Base-by-base conservation (phyloP, 2,797 vertebrate species). In the Paramormyrops hopkinsi region DNA sequence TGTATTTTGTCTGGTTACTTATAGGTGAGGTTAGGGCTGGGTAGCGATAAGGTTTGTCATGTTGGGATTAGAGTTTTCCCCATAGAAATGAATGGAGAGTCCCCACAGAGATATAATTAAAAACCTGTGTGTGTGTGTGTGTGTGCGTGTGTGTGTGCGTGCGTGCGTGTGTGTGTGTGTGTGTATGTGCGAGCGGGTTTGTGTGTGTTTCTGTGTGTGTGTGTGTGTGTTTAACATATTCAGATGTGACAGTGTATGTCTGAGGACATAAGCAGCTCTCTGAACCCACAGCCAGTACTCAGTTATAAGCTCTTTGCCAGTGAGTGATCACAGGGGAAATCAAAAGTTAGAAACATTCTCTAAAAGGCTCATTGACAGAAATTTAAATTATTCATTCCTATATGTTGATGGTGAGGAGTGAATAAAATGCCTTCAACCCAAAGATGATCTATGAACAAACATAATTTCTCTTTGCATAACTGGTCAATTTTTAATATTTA, bases 201-300 rank as follows among this genome's bases (percentile, higher is more conserved):
- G 33, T 33, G 33, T 33, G 33, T 33, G 33, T 33, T 33, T 33
- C 33, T 33, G 33, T 33, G 33, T 33, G 33, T 29, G 29, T 29
- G 29, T 69, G 62, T 14, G 11, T 14, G 29, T 17, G 12, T 37
- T 14, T 73, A 37, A 53, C 51, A 90, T 84, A n/a, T 53, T 79
- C 50, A 88, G 90, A 89, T 53, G 65, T 50, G 76, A 87, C 59
- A 88, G 54, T 48, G 84, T 46, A 83, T 44, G 76, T 19, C 87
- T 62, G 59, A 56, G 51, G 73, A 88, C 25, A 86, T 46, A 14
- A 82, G 54, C 44, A 50, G 37, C 41, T 29, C n/a, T 14, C 22
- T 17, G 88, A 25, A 59, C 51, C 25, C 53, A 53, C 6, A 53
- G 7, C 44, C 11, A 14, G 48, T 12, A 50, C 82, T 62, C 33